Base-by-base conservation (phyloP, 2,888 invertebrate genomes). In the Eupithecia abbreviata region DNA sequence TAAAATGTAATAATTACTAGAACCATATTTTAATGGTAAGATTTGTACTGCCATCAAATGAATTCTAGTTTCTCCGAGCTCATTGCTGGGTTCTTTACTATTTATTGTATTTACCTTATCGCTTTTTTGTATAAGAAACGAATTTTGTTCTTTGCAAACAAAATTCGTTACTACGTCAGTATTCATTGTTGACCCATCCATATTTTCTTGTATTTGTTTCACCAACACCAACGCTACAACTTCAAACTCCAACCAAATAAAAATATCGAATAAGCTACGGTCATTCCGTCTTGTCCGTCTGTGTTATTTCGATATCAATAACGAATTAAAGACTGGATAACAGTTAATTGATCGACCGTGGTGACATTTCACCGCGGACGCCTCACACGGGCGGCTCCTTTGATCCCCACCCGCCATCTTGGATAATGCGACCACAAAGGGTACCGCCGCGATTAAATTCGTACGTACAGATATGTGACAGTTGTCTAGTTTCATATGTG, bases 381-480 rank as follows among this genome's bases (percentile, higher is more conserved):
- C 87, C 88, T 89, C 90, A 90, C 90, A 89, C 90, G 85, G 78
- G 90, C 93, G 93, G 93, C 87, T 47, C 83, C 86, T 94, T 93
- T 94, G 92, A 92, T 89, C 86, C 78, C 74, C 77, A 65, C 74
- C 87, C 86, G 90, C 90, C 91, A 89, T 91, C 87, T 90, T 90
- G 85, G 76, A 80, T 83, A 81, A 85, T 83, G 81, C 84, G 77
- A 73, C 81, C 85, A 88, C 91, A 93, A 94, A 93, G 90, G 88
- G 85, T 66, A 84, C 94, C 94, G 94, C 85, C 87, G 85, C 91
- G 90, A 92, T 94, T 95, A 93, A 91, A 93, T 93, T 93, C 91
- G 91, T 93, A 94, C 94, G 93, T 86, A 88, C 82, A 90, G 91
- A 87, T 91, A 95, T 95, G 93, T 89, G 91, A 92, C 92, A 93